These are phyloP conservation scores for Tetrapedia diversipes DNA, from an alignment of 2,888 invertebrate species.

Conservation along the genomic window DNA sequence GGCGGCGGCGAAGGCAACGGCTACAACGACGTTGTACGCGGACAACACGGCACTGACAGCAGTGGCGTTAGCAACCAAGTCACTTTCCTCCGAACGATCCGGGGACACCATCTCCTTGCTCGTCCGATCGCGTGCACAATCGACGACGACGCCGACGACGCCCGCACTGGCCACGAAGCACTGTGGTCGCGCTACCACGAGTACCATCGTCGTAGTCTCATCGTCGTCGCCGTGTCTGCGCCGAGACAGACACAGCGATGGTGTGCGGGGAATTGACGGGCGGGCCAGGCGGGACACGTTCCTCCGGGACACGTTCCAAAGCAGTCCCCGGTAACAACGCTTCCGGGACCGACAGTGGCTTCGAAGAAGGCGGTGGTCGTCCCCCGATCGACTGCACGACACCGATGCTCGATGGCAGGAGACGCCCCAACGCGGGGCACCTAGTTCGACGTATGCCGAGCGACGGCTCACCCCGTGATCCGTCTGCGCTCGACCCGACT, in stretches of 20 bases:
- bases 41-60: conserved; percentile 57
- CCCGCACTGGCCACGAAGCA: conserved; percentile 68
- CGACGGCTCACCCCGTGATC: conserved; percentile 77
- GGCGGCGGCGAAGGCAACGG: conserved; percentile 21
- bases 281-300: conserved; percentile 12
- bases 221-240: conserved; percentile 62
- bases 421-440: conserved; percentile 81
- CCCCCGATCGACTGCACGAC: conserved; percentile 76
- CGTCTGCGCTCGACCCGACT: conserved; percentile 76
- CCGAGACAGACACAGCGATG: conserved; percentile 46
- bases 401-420: conserved; percentile 77
- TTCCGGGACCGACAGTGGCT: conserved; percentile 43
- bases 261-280: conserved; percentile 36
- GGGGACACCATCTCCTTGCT: conserved; percentile 72
- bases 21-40: conserved; percentile 49
- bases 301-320: too few relatives aligned
- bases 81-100: conserved; percentile 63
- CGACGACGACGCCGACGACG: conserved; percentile 69
- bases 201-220: conserved; percentile 70
- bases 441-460: conserved; percentile 80
- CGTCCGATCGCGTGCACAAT: conserved; percentile 70
- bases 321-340: conserved; percentile 45
- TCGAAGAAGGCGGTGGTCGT: conserved; percentile 71
- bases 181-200: conserved; percentile 70
- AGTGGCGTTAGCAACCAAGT: conserved; percentile 52